Conservation (phyloP, 2,113 vertebrate genomes). For the Petroica traversi region DNA sequence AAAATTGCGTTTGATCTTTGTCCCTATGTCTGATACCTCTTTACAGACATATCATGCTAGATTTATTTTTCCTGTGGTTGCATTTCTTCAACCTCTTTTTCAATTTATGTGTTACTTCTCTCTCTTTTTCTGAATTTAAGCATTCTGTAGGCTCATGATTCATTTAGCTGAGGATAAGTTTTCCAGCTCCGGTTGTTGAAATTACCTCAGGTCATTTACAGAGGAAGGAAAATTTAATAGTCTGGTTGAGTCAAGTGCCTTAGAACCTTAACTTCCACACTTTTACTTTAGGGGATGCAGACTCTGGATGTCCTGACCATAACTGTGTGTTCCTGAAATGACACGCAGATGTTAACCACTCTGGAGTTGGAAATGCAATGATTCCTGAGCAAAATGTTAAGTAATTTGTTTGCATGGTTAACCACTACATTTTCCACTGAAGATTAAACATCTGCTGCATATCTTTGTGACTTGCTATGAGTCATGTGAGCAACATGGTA, state of each 20-base stretch:
- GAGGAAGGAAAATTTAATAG: not conserved
- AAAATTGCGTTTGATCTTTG: not conserved
- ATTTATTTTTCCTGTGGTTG: not conserved
- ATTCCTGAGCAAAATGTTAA: constrained; percentile 44
- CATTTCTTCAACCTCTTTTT: not conserved
- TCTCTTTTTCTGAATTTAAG: not conserved
- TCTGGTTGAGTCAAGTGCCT: constrained; percentile 9
- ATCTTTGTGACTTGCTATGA: not conserved
- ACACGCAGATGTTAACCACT: not conserved
- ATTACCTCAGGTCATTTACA: not conserved
- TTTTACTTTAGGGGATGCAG: not conserved
- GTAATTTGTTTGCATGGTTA: constrained; percentile 60
- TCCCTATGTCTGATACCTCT: not conserved
- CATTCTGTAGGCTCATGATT: not conserved
- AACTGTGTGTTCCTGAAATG: constrained; percentile 16
- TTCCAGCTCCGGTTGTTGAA: not conserved
- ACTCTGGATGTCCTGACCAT: not conserved
- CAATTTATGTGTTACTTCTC: not conserved
- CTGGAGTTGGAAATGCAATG: constrained; percentile 33
- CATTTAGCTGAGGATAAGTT: not conserved
- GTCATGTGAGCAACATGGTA: not conserved
- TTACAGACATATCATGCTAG: not conserved
- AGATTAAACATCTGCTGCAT: constrained; percentile 21
- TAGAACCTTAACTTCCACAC: not conserved
- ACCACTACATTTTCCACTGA: constrained; percentile 38